These are phyloP conservation scores for Ascidia mentula DNA, from an alignment of 23 tunicate species.

Conservation along the genomic window DNA sequence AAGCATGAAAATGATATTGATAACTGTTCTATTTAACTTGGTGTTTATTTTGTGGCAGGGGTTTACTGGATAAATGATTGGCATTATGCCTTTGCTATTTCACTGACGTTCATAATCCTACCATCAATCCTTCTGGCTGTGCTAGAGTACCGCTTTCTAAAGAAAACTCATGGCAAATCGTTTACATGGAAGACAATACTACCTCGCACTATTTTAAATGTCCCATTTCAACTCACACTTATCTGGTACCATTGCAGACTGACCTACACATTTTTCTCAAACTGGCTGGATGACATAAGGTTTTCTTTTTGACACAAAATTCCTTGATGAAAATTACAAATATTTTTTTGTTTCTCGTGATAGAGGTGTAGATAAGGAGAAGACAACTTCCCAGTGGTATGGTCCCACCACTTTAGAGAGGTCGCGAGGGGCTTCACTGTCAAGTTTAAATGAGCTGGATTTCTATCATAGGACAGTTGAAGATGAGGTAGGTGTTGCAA, in stretches of 20 bases:
- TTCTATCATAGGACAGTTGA: neutral
- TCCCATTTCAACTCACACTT: constrained; percentile 87
- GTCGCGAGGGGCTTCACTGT: constrained; percentile 63
- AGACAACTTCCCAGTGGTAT: constrained; percentile 47
- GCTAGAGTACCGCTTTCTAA: constrained; percentile 62
- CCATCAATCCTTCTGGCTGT: constrained; percentile 81
- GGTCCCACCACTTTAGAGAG: constrained; percentile 51
- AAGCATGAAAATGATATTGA: too few species aligned
- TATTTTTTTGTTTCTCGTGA: neutral
- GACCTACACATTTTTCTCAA: constrained; percentile 46
- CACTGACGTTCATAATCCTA: constrained; percentile 58
- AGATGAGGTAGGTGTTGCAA: too few species aligned
- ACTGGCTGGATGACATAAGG: constrained; percentile 70
- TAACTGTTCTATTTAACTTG: neutral
- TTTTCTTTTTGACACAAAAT: neutral
- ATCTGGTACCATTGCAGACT: constrained; percentile 86
- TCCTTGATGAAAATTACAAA: neutral
- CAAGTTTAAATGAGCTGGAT: constrained; percentile 61
- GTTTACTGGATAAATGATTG: constrained; percentile 41
- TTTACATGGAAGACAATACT: constrained; percentile 41
- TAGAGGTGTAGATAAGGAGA: constrained; percentile 16
- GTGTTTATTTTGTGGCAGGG: constrained; percentile 14
- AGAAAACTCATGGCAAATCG: constrained; percentile 58
- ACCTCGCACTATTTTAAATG: constrained; percentile 51
- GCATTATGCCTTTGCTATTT: constrained; percentile 69